Conservation (phyloP, 2,113 vertebrate species). For the Coregonus clupeaformis region DNA sequence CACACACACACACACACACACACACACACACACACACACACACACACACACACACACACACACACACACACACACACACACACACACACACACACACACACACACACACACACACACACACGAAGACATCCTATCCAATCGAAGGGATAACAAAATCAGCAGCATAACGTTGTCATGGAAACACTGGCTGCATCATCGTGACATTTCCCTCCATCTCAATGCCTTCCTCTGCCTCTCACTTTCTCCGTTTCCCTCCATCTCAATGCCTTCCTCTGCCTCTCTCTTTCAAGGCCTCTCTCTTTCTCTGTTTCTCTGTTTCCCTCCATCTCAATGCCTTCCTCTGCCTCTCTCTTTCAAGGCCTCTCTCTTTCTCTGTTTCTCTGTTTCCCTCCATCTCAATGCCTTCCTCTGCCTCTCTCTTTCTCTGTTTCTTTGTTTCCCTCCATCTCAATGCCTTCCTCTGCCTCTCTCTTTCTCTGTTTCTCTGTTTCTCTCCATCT, state of each 20-base stretch:
- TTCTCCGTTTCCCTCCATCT: neutral
- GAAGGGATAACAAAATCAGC: slow-evolving; percentile 33
- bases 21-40: neutral
- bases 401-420: too few species aligned
- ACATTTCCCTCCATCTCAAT: slow-evolving; percentile 31
- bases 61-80: neutral
- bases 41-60: neutral
- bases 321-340: too few species aligned
- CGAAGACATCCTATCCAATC: neutral
- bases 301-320: too few species aligned
- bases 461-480: neutral
- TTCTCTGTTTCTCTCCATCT: too few species aligned
- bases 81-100: neutral
- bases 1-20: neutral
- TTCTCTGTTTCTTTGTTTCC: too few species aligned
- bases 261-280: neutral
- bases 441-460: too few species aligned
- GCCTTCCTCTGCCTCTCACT: neutral
- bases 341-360: neutral
- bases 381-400: too few species aligned
- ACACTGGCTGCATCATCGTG: slow-evolving; percentile 46
- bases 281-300: neutral
- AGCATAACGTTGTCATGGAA: slow-evolving; percentile 55
- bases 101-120: too few species aligned
- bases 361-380: too few species aligned